Percentiles rank a stretch among this genome's conserved stretches.
Evolutionary conservation across 2,888 invertebrate species (phyloP).

Genomic region (Salpingus planirostris): DNA sequence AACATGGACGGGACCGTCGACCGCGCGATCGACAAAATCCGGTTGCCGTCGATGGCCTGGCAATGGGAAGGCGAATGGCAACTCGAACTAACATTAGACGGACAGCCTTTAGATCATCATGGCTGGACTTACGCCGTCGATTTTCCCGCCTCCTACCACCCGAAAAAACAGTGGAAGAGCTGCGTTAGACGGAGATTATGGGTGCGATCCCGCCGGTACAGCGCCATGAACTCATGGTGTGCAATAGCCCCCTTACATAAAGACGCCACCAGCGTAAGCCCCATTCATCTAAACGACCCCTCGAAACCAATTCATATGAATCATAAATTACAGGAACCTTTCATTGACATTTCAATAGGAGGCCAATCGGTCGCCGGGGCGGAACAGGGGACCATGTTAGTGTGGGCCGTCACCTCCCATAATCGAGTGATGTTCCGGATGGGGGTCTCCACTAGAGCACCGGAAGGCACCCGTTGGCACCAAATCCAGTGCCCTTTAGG

Average conservation of each 20-base stretch:
- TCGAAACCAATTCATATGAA: too few relatives aligned
- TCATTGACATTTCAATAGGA: constrained; percentile 83
- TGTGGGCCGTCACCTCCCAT: constrained; percentile 91
- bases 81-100: constrained; percentile 72
- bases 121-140: constrained; percentile 93
- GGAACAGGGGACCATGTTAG: constrained; percentile 63
- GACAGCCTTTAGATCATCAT: constrained; percentile 80
- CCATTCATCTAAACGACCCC: constrained; percentile 4
- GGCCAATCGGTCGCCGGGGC: constrained; percentile 76
- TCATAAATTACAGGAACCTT: constrained; percentile 62
- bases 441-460: constrained; percentile 70
- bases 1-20: constrained; percentile 74
- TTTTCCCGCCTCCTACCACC: constrained; percentile 75
- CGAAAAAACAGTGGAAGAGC: constrained; percentile 80
- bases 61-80: constrained; percentile 96
- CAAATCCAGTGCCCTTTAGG: constrained; percentile 67
- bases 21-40: constrained; percentile 69
- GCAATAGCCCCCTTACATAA: constrained; percentile 82
- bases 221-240: constrained; percentile 88
- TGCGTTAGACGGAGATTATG: constrained; percentile 84
- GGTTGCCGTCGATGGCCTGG: constrained; percentile 90
- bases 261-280: constrained; percentile 65
- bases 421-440: constrained; percentile 83
- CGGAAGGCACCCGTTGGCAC: constrained; percentile 83
- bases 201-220: constrained; percentile 79